Evolutionary conservation across 2,888 invertebrate genomes (phyloP).

Genomic region (Oscheius sp.): DNA sequence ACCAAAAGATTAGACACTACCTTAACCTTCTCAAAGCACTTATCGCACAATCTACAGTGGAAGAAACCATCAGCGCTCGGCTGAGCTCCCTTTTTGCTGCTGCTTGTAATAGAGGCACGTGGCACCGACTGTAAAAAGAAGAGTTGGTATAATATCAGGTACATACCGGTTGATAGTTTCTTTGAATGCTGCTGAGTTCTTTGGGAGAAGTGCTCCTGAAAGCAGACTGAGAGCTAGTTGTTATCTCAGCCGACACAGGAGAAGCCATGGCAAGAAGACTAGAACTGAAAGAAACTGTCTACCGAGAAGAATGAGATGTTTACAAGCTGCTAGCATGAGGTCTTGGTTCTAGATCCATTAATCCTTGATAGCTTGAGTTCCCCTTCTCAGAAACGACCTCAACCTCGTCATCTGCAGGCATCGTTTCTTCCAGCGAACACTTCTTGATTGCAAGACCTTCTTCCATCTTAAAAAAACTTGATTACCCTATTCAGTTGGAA

Average conservation of each 20-base stretch:
- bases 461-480: slow-evolving; percentile 8
- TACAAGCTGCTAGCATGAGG: slow-evolving; percentile 26
- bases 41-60: slow-evolving; percentile 68
- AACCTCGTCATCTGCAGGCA: slow-evolving; percentile 36
- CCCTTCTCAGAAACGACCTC: slow-evolving; percentile 27
- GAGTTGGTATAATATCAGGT: not conserved
- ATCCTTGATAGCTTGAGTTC: slow-evolving; percentile 12
- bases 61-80: slow-evolving; percentile 70
- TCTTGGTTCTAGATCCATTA: slow-evolving; percentile 25
- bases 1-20: not conserved
- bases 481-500: slow-evolving; percentile 57
- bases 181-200: slow-evolving; percentile 36
- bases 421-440: slow-evolving; percentile 36
- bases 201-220: slow-evolving; percentile 21
- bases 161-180: slow-evolving; percentile 48
- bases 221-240: not conserved
- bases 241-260: not conserved
- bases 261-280: slow-evolving; percentile 12
- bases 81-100: slow-evolving; percentile 68
- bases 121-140: slow-evolving; percentile 32
- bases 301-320: not conserved
- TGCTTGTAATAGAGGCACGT: slow-evolving; percentile 35
- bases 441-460: slow-evolving; percentile 36
- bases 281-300: slow-evolving; percentile 9
- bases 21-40: slow-evolving; percentile 68